These are phyloP conservation scores for Cybosia mesomella DNA, from an alignment of 2,888 invertebrate genomes.

Conservation along the genomic window DNA sequence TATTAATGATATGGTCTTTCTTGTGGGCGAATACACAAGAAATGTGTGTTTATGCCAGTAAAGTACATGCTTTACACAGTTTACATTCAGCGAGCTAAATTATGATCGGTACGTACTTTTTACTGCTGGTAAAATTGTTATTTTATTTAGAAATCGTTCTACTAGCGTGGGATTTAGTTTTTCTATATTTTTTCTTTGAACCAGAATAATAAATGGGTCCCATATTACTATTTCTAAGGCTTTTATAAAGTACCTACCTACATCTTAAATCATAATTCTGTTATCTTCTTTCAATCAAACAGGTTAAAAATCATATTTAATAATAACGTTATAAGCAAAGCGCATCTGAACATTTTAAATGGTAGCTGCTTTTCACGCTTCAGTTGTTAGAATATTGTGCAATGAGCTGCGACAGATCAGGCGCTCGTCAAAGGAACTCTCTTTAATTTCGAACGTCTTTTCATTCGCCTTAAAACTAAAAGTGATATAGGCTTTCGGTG, in stretches of 20 bases:
- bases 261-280: background rate
- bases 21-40: conserved; percentile 46
- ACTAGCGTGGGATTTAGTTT: background rate
- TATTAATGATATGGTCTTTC: conserved; percentile 60
- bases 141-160: background rate
- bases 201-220: no score
- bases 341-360: conserved; percentile 55
- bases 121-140: background rate
- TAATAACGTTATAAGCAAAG: conserved; percentile 20
- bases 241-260: background rate
- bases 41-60: conserved; percentile 49
- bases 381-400: conserved; percentile 61
- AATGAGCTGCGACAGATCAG: conserved; percentile 62
- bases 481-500: conserved; percentile 33
- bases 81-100: conserved; percentile 27
- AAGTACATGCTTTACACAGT: conserved; percentile 14
- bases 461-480: conserved; percentile 41
- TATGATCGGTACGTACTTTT: background rate
- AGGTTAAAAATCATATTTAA: background rate
- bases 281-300: background rate
- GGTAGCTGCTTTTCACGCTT: conserved; percentile 58
- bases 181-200: background rate
- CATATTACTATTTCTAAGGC: no score
- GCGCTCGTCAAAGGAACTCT: conserved; percentile 63
- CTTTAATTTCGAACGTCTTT: conserved; percentile 63